These are phyloP conservation scores for Pipa parva DNA, from an alignment of 2,113 vertebrate species.

Conservation along the genomic window DNA sequence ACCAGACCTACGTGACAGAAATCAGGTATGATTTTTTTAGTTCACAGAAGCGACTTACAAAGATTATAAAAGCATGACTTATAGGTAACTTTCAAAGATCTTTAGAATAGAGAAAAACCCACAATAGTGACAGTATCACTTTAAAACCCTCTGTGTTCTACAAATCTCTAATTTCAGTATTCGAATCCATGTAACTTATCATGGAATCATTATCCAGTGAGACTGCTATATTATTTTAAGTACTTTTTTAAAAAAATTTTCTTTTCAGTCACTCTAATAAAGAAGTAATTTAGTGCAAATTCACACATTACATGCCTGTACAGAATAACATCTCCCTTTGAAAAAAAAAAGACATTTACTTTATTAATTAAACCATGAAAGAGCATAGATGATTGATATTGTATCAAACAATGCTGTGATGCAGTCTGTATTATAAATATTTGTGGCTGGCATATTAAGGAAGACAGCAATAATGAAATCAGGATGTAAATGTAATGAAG, in stretches of 20 bases:
- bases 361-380: conserved; percentile 8
- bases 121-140: no score
- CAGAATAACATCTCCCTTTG: conserved; percentile 1
- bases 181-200: no score
- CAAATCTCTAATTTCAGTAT: no score
- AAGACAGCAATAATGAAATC: neutral
- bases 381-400: conserved; percentile 9
- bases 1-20: no score
- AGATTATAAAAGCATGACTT: no score
- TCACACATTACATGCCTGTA: conserved; percentile 12
- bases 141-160: no score
- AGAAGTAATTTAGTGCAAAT: neutral
- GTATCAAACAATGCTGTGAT: conserved; percentile 6
- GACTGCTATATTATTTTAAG: no score
- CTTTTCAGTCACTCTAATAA: neutral
- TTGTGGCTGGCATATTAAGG: neutral
- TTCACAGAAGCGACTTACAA: no score
- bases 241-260: neutral
- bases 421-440: neutral
- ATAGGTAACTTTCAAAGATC: no score
- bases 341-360: neutral
- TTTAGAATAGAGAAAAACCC: no score
- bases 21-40: no score
- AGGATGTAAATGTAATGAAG: neutral
- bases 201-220: no score